Evolutionary conservation across 2,113 vertebrate species (phyloP), one percentile per base, ranked within the genome.

Genomic region (Neogobius melanostomus): DNA sequence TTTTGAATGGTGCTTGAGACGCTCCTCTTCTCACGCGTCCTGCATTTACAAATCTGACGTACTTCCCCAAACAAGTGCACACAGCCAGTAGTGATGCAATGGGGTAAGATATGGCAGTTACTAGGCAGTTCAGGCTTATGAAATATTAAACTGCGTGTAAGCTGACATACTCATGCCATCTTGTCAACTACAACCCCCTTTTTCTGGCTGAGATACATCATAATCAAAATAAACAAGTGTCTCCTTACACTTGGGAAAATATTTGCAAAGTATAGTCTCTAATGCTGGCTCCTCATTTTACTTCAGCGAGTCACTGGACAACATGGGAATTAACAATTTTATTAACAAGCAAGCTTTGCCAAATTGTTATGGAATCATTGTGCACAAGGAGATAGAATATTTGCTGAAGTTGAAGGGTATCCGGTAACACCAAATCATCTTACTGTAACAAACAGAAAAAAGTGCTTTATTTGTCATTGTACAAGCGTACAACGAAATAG

Each of bases 1-100:
- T 82, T 82, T 72, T 82, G 69, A 87, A 87, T 84, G 74, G 76
- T 70, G 63, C 72, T 74, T 6, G 53, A 48, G 71, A 69, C 67
- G 84, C 64, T 60, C 72, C 76, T 75, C 28, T 7, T 47, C 8
- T 74, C 45, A 42, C 54, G 76, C 46, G 68, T 8, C 67, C 60
- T 52, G 44, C 11, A 16, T 28, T 57, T 15, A 68, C 67, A 28
- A 64, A 17, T 64, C 62, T 64, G 16, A 64, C 16, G 45, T 46
- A n/a, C 10, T 45, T 64, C 45, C 59, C 36, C 10, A 61, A 61
- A 61, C 36, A 61, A 44, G 14, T n/a, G 50, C 50, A 51, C 50
- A 61, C 10, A 57, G 54, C 54, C 6, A 10, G 7, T 45, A 6
- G 15, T 45, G 59, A 61, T 44, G 59, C 59, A 61, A 10, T n/a